phyloP scores from a whole-genome alignment of 2,797 vertebrate species.

The Lindbergichthys nudifrons region DNA sequence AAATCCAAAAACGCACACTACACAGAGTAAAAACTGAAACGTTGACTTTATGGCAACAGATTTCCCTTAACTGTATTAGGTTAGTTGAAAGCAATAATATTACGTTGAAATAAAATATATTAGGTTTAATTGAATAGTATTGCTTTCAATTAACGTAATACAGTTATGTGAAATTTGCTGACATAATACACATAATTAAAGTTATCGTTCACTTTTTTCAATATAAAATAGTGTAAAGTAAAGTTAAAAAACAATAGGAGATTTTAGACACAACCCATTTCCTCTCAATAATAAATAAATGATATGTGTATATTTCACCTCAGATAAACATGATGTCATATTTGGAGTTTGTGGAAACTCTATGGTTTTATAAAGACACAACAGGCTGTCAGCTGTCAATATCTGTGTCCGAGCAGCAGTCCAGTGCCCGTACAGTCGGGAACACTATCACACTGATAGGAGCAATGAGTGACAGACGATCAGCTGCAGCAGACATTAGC shows the following conservation, averaged over 20 bases:
- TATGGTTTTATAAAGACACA: constrained; percentile 15
- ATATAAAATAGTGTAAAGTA: not conserved
- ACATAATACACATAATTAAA: too few species aligned
- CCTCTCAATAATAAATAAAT: too few species aligned
- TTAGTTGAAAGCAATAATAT: too few species aligned
- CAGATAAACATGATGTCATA: not conserved
- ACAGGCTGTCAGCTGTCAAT: constrained; percentile 33
- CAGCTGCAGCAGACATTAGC: constrained; percentile 79
- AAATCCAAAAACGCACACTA: too few species aligned
- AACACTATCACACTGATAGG: constrained; percentile 78
- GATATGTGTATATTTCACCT: not conserved
- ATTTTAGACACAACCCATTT: not conserved
- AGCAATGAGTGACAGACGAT: constrained; percentile 79
- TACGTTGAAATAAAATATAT: too few species aligned
- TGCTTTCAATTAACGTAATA: too few species aligned
- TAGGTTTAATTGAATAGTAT: too few species aligned
- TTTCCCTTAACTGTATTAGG: too few species aligned
- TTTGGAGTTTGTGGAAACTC: not conserved
- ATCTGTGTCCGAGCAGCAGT: constrained; percentile 8
- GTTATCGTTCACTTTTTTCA: too few species aligned
- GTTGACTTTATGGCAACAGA: too few species aligned
- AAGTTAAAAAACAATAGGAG: not conserved
- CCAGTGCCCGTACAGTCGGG: constrained; percentile 56
- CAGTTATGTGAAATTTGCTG: too few species aligned
- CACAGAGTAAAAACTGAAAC: too few species aligned